These are phyloP conservation scores for Rhinichthys klamathensis DNA, from an alignment of 2,113 vertebrate species.

Conservation along the genomic window DNA sequence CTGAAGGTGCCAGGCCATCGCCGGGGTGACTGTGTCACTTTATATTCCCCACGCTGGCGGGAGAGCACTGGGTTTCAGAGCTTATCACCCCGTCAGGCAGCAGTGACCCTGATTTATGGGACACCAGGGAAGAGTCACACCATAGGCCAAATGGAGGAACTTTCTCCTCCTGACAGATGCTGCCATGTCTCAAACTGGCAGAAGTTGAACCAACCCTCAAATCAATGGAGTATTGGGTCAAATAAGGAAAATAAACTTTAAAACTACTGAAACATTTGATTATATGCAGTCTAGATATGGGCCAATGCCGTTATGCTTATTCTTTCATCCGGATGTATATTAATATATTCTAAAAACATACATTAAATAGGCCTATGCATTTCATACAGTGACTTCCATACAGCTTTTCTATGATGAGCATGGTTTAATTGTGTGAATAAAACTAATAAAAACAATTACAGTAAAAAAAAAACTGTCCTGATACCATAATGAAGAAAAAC, in stretches of 20 bases:
- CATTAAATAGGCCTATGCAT: no score
- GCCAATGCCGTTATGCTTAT: neutral
- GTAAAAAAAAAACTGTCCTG: neutral
- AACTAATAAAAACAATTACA: no score
- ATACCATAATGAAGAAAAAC: neutral
- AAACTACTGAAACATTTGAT: neutral
- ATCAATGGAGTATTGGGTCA: neutral
- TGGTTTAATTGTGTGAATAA: neutral
- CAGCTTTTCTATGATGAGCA: neutral
- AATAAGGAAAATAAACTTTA: neutral
- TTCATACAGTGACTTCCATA: neutral
- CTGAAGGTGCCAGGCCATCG: constrained; percentile 51
- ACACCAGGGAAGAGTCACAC: constrained; percentile 32
- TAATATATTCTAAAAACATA: no score
- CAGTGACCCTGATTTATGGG: constrained; percentile 32
- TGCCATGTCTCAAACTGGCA: neutral
- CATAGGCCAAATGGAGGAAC: constrained; percentile 5
- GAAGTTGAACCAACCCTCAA: neutral
- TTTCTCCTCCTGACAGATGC: constrained; percentile 25
- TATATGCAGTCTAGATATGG: neutral
- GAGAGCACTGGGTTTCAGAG: constrained; percentile 20
- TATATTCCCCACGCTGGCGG: constrained; percentile 18
- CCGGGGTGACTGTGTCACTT: constrained; percentile 49
- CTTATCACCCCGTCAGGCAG: neutral
- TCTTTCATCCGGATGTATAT: no score